Evolutionary conservation across 2,797 vertebrate genomes (phyloP).

Genomic region (Poeciliopsis presidionis): DNA sequence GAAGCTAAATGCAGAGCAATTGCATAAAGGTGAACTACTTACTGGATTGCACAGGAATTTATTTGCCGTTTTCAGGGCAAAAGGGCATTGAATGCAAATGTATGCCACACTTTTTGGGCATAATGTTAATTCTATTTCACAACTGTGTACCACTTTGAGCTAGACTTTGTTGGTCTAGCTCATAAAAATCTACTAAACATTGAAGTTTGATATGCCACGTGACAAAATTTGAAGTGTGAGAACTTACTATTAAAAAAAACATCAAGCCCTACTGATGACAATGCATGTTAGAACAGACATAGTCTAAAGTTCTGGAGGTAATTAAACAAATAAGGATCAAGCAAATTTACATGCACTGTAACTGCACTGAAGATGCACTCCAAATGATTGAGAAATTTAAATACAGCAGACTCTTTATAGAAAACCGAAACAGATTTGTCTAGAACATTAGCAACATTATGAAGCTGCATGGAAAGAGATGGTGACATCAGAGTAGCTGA

Average conservation of each 20-base stretch:
- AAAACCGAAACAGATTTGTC: not conserved
- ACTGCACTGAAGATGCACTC: not conserved
- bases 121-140: not conserved
- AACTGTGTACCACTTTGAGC: not conserved
- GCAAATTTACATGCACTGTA: not conserved
- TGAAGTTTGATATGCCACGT: not conserved
- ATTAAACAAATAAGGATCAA: constrained; percentile 4
- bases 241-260: not conserved
- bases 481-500: constrained; percentile 31
- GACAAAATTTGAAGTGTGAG: not conserved
- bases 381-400: not conserved
- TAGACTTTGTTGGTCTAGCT: not conserved
- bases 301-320: not conserved
- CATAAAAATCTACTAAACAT: not conserved
- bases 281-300: not conserved
- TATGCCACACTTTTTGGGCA: not conserved
- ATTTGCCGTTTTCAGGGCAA: not conserved
- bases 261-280: not conserved
- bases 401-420: not conserved
- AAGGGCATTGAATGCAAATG: not conserved
- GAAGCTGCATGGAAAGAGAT: constrained; percentile 8
- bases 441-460: constrained; percentile 7
- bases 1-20: not conserved
- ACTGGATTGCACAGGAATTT: not conserved
- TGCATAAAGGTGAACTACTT: not conserved